These are phyloP conservation scores for Tortricodes alternella DNA, from an alignment of 2,888 invertebrate genomes.

Conservation along the genomic window DNA sequence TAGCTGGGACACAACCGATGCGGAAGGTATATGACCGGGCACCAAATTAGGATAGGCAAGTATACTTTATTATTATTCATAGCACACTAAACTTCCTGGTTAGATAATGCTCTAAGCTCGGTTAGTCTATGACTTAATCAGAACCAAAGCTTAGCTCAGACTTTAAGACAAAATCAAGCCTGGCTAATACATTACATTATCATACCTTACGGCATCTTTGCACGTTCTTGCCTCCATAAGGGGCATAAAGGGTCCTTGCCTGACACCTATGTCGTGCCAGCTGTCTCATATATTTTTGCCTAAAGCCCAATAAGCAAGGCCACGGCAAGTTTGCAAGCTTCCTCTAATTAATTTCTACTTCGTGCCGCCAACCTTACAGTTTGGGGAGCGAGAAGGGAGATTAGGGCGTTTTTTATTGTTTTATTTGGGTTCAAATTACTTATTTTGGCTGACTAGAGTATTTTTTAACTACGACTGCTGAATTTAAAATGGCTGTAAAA, in stretches of 20 bases:
- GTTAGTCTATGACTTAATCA: conserved; percentile 1
- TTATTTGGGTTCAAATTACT: no score
- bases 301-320: conserved; percentile 71
- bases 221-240: conserved; percentile 14
- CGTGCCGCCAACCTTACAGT: conserved; percentile 55
- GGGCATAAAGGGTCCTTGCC: conserved; percentile 3
- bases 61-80: no score
- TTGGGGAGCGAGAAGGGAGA: conserved; percentile 39
- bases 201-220: conserved; percentile 12
- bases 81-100: no score
- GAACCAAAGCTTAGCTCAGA: neutral
- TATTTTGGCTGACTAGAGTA: no score
- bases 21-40: no score
- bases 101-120: no score
- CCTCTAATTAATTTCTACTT: conserved; percentile 79
- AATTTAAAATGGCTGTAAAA: no score
- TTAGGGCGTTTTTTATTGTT: neutral
- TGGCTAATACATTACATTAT: conserved; percentile 5
- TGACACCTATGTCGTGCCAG: conserved; percentile 42
- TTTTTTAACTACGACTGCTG: no score
- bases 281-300: conserved; percentile 74
- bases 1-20: no score
- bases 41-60: no score
- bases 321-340: conserved; percentile 73
- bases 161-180: conserved; percentile 12